Evolutionary conservation across 2,888 invertebrate species (phyloP).

Genomic region (Galerucella pusilla): DNA sequence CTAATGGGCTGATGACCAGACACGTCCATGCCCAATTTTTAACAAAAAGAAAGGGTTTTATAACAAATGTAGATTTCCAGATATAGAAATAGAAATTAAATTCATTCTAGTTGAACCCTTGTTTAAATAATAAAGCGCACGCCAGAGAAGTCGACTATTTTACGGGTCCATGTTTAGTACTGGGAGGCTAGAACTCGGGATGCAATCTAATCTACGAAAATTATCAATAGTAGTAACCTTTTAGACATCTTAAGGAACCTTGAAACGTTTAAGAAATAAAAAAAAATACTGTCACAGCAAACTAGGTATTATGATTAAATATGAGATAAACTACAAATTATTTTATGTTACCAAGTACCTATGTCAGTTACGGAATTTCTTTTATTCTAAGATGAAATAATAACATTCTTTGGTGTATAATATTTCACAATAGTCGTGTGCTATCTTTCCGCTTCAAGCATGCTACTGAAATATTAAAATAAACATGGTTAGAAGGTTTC

Average conservation of each 20-base stretch:
- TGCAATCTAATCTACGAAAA: no score
- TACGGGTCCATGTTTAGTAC: no score
- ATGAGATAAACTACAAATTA: neutral
- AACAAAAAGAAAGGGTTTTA: no score
- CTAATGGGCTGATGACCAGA: no score
- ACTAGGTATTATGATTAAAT: neutral
- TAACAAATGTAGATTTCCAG: no score
- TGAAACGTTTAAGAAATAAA: neutral
- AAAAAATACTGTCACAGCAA: neutral
- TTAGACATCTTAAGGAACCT: neutral
- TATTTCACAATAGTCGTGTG: conserved; percentile 3
- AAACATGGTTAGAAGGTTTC: conserved; percentile 12
- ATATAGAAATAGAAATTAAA: no score
- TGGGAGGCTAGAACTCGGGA: no score
- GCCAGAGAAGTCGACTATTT: no score
- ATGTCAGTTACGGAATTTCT: neutral
- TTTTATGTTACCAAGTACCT: neutral
- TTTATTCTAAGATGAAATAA: neutral
- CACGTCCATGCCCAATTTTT: no score
- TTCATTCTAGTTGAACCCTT: no score
- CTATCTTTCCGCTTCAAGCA: conserved; percentile 4
- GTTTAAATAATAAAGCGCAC: no score
- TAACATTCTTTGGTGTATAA: neutral
- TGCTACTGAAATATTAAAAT: conserved; percentile 14
- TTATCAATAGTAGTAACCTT: no score